Percentiles rank a stretch among this genome's conserved stretches.
phyloP scores from a whole-genome alignment of 2,888 invertebrate species.

The Stenodera caucasica region DNA sequence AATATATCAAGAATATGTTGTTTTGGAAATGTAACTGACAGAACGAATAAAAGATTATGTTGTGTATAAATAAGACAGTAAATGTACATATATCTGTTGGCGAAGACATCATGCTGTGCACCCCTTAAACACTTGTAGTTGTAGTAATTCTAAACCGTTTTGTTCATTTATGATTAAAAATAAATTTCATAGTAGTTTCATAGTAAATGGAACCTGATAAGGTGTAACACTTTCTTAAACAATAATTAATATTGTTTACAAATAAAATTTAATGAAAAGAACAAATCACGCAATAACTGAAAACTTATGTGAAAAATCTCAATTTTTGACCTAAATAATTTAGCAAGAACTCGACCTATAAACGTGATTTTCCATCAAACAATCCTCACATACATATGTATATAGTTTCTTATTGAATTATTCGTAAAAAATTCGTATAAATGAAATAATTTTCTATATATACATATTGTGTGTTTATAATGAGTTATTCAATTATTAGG shows the following conservation, averaged over 20 bases:
- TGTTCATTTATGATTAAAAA: constrained; percentile 24
- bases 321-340: neutral
- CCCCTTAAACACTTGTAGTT: constrained; percentile 22
- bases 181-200: constrained; percentile 8
- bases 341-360: neutral
- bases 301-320: neutral
- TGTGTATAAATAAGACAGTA: constrained; percentile 27
- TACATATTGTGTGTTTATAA: neutral
- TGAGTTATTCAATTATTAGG: constrained; percentile 11
- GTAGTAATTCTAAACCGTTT: constrained; percentile 27
- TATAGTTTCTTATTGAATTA: neutral
- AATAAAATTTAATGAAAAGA: neutral
- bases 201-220: neutral
- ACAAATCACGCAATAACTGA: neutral
- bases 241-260: neutral
- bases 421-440: no score
- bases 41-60: constrained; percentile 27
- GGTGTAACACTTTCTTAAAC: neutral
- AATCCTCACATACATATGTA: neutral
- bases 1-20: constrained; percentile 11
- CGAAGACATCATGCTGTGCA: constrained; percentile 29
- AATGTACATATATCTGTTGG: constrained; percentile 29
- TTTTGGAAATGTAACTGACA: constrained; percentile 24
- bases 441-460: no score
- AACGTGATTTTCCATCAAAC: constrained; percentile 1